phyloP scores from a whole-genome alignment of 2,888 invertebrate genomes.

The Xylota sylvarum region DNA sequence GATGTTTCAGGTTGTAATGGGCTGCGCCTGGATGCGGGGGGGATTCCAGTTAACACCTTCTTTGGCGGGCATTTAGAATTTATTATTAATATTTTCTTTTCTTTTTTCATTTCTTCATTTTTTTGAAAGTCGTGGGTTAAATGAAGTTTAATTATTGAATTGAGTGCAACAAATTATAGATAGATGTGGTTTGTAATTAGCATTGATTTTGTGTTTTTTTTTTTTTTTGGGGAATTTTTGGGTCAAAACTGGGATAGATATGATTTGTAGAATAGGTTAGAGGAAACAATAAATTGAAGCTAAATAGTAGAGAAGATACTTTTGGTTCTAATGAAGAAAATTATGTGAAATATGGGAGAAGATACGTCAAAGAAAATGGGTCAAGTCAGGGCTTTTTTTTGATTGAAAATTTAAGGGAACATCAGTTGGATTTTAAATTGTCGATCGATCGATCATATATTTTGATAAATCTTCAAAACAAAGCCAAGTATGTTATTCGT shows the following conservation, averaged over 20 bases:
- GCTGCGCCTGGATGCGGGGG: conserved; percentile 27
- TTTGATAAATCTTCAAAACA: too few relatives aligned
- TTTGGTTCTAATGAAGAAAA: neutral
- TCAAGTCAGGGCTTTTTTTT: neutral
- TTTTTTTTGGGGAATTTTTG: neutral
- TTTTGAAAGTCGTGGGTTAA: conserved; percentile 31
- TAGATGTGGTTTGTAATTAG: conserved; percentile 30
- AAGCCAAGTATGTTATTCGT: too few relatives aligned
- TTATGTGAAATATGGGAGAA: neutral
- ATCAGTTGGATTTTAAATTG: neutral
- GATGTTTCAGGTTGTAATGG: conserved; percentile 61
- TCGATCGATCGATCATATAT: too few relatives aligned
- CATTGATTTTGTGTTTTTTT: neutral
- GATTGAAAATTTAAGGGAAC: neutral
- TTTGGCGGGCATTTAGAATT: conserved; percentile 65
- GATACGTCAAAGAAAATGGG: neutral
- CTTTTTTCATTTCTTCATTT: neutral
- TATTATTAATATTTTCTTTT: conserved; percentile 50
- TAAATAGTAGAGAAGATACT: neutral
- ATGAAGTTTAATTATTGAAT: conserved; percentile 54
- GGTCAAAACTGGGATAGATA: conserved; percentile 28
- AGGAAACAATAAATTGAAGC: neutral
- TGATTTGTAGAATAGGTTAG: neutral
- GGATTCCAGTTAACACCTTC: conserved; percentile 73
- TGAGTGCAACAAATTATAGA: conserved; percentile 39